phyloP scores from a whole-genome alignment of 2,797 vertebrate genomes.

The Tachyglossus aculeatus region DNA sequence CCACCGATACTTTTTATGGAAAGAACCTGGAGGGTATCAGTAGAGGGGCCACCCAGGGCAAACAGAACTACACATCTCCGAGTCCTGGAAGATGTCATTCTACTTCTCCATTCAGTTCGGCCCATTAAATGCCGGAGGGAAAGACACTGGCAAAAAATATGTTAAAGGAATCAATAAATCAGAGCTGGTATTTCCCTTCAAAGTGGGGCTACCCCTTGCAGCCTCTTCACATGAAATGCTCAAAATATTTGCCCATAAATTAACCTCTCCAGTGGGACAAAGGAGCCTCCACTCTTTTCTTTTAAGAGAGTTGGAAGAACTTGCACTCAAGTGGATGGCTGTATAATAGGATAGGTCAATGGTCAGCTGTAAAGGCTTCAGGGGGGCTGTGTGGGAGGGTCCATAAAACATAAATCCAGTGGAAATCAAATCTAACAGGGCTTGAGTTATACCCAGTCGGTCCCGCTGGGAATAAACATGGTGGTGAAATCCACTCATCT shows the following conservation, averaged over 20 bases:
- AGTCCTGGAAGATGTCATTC: not conserved
- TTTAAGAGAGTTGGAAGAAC: not conserved
- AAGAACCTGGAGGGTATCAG: too few species aligned
- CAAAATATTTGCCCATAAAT: constrained; percentile 17
- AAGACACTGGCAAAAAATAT: not conserved
- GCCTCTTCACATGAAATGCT: not conserved
- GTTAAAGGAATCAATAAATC: not conserved
- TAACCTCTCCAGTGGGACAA: not conserved
- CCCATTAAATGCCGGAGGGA: not conserved
- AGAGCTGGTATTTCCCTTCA: constrained; percentile 8
- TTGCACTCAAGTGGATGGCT: not conserved
- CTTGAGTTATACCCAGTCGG: not conserved
- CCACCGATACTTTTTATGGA: not conserved
- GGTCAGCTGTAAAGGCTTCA: constrained; percentile 2
- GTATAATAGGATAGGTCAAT: not conserved
- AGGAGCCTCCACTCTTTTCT: not conserved
- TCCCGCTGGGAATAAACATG: not conserved
- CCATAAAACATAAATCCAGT: not conserved
- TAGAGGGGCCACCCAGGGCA: too few species aligned
- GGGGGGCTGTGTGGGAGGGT: not conserved
- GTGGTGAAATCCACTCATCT: not conserved
- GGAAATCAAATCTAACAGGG: not conserved
- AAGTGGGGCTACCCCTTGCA: not conserved
- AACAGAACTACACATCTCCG: too few species aligned
- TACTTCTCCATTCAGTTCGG: not conserved